These are phyloP conservation scores for Lycocerus yunnanus DNA, from an alignment of 2,888 invertebrate species.

Conservation along the genomic window DNA sequence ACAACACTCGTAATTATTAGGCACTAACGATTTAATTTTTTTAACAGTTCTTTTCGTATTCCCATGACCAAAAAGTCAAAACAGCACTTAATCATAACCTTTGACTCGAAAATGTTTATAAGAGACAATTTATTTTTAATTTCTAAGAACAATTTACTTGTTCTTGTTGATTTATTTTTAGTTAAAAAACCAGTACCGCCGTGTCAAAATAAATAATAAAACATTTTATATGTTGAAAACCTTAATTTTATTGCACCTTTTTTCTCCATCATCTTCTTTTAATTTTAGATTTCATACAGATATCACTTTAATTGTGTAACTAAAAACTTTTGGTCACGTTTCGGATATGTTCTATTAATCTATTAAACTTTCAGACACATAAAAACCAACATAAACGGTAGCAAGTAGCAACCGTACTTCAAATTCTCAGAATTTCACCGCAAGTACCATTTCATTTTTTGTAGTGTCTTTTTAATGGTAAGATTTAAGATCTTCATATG, in stretches of 20 bases:
- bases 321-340: background rate
- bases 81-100: conserved; percentile 23
- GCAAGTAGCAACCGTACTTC: background rate
- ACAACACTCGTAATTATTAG: conserved; percentile 23
- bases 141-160: conserved; percentile 31
- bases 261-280: conserved; percentile 8
- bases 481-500: background rate
- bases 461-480: background rate
- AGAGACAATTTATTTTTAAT: conserved; percentile 21
- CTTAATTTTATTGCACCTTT: background rate
- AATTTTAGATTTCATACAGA: conserved; percentile 4
- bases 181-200: conserved; percentile 16
- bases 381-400: background rate
- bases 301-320: conserved; percentile 14
- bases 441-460: background rate
- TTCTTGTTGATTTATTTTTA: conserved; percentile 25
- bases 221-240: conserved; percentile 16
- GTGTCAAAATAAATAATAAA: conserved; percentile 28
- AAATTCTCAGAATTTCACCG: background rate
- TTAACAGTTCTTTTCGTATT: conserved; percentile 11
- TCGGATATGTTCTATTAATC: background rate
- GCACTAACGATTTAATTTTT: conserved; percentile 17
- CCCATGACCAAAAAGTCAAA: conserved; percentile 27
- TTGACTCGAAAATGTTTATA: conserved; percentile 29
- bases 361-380: background rate